phyloP scores from a whole-genome alignment of 2,113 vertebrate genomes.

The Python bivittatus region DNA sequence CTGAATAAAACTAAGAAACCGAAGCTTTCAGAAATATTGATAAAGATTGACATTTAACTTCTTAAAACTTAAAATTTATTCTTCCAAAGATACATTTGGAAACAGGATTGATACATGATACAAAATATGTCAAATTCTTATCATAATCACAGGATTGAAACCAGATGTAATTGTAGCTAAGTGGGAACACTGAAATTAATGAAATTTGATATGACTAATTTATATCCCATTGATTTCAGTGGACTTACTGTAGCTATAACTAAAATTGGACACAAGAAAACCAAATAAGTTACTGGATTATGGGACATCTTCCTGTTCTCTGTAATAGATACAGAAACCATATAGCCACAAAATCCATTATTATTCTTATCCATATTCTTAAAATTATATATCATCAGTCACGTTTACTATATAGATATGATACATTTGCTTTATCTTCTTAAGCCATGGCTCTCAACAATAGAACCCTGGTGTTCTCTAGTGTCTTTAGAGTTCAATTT shows the following conservation, averaged over 20 bases:
- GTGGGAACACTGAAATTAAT: background rate
- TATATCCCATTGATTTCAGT: background rate
- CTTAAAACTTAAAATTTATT: background rate
- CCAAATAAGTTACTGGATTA: background rate
- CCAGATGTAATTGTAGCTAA: background rate
- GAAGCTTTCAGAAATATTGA: background rate
- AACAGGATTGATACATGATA: background rate
- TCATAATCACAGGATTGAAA: too few relatives aligned
- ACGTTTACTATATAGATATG: background rate
- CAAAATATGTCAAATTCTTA: background rate
- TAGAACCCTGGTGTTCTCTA: too few relatives aligned
- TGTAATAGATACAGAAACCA: background rate
- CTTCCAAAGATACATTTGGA: background rate
- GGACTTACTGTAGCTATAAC: background rate
- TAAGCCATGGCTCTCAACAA: background rate
- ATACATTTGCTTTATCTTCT: background rate
- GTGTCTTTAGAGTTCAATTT: too few relatives aligned
- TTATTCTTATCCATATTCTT: background rate
- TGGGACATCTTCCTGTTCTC: background rate
- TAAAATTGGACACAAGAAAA: background rate
- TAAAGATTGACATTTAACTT: background rate
- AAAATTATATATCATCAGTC: background rate
- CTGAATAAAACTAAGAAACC: constrained; percentile 27
- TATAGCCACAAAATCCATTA: background rate
- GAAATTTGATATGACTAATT: background rate